phyloP scores from a whole-genome alignment of 2,797 vertebrate species.

The Labroides dimidiatus region DNA sequence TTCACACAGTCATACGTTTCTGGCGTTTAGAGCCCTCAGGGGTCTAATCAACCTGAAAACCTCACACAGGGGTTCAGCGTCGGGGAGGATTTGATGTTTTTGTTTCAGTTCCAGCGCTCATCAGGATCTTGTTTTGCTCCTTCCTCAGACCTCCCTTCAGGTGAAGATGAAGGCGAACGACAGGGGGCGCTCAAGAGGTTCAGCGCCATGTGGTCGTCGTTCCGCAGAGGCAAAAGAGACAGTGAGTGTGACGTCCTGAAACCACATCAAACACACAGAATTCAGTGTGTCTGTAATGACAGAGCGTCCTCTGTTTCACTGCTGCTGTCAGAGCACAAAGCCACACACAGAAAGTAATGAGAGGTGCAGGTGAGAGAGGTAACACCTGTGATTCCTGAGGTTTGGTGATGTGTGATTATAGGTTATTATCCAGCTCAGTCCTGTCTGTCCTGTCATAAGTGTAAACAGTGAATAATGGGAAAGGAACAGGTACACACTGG shows the following conservation, averaged over 20 bases:
- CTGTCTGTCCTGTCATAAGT: no score
- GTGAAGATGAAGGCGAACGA: conserved; percentile 63
- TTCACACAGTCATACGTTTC: no score
- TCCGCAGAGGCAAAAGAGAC: conserved; percentile 74
- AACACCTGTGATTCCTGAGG: no score
- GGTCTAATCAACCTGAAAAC: no score
- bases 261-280: background rate
- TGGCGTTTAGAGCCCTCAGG: no score
- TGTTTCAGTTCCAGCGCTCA: no score
- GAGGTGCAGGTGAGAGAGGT: background rate
- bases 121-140: background rate
- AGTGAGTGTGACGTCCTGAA: conserved; percentile 62
- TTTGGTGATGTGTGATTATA: background rate
- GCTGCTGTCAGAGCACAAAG: background rate
- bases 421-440: background rate
- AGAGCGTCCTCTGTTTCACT: background rate
- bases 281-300: background rate
- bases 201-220: conserved; percentile 77
- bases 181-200: conserved; percentile 78
- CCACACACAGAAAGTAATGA: background rate
- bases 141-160: conserved; percentile 39
- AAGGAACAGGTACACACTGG: no score
- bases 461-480: no score
- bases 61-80: no score
- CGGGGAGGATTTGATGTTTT: no score